Base-by-base conservation (phyloP, 2,888 invertebrate species). In the Drosophila mimica region DNA sequence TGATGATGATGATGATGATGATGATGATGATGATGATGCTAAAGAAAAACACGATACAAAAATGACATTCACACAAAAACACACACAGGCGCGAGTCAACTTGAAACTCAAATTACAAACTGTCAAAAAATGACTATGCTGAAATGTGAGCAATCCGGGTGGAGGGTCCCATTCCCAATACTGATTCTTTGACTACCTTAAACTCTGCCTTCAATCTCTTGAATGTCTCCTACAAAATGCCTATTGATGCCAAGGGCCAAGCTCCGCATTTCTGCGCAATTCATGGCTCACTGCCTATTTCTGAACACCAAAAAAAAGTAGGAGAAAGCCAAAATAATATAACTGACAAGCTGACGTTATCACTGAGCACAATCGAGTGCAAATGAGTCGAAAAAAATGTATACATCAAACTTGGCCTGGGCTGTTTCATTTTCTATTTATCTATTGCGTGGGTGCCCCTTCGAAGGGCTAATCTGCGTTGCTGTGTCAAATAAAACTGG, bases 111-210 rank as follows among this genome's bases (percentile, higher is more conserved):
- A 66, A 82, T 81, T 79, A 78, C 79, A 70, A 82, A 74, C 74
- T 71, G 76, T 71, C 75, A 83, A 81, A 77, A 68, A 83, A 68
- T 73, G 82, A 77, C 74, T 70, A 51, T 60, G 67, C 74, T 66
- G 52, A 73, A 73, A 66, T 71, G 48, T 52, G 56, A 72, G 28
- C 48, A 65, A 56, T 70, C 34, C 54, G 7, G 31, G 53, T 59
- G 66, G 66, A 67, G 49, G 63, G n/a, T 38, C 53, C n/a, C 33
- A 20, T 28, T 67, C 56, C 60, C 34, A 49, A 66, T 52, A 49
- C 58, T 54, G 67, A 62, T 54, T 48, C 36, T 15, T 65, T 58
- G 28, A 20, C 28, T 25, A 46, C 20, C 46, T 58, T 51, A 62
- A 70, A 64, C 28, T 52, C 43, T 61, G 36, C 38, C 57, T 36